Conservation (phyloP, 2,797 vertebrate species). For the Oreonectes daqikongensis region DNA sequence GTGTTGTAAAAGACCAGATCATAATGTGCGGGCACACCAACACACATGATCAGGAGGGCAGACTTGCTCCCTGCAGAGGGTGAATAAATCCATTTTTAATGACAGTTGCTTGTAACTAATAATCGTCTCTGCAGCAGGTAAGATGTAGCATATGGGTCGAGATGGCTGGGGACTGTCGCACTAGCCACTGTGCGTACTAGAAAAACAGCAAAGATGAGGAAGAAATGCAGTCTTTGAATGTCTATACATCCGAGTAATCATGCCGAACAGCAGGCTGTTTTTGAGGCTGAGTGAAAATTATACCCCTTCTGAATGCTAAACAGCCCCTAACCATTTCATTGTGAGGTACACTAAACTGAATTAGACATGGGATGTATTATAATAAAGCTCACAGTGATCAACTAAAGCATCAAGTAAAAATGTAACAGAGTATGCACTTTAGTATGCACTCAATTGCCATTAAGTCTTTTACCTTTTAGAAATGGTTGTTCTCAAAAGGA, state of each 20-base stretch:
- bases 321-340: conserved; percentile 10
- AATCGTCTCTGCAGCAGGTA: conserved; percentile 79
- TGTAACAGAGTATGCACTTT: too few species aligned
- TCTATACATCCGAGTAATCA: conserved; percentile 29
- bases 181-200: conserved; percentile 52
- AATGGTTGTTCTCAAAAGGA: conserved; percentile 85
- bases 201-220: conserved; percentile 18
- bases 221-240: conserved; percentile 31
- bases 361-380: background rate
- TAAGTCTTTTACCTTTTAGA: too few species aligned
- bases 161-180: conserved; percentile 50
- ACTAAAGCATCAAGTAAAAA: too few species aligned
- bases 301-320: background rate
- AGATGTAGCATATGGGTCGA: conserved; percentile 76
- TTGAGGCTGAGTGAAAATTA: conserved; percentile 35
- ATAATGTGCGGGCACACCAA: conserved; percentile 27
- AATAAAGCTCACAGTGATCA: background rate
- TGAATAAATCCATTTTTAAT: conserved; percentile 85
- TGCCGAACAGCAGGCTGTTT: conserved; percentile 40
- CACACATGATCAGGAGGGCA: conserved; percentile 37
- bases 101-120: conserved; percentile 75
- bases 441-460: too few species aligned
- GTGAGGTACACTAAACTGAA: conserved; percentile 7
- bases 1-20: conserved; percentile 13
- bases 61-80: conserved; percentile 63